phyloP scores from a whole-genome alignment of 2,797 vertebrate species.

The Scarus forsteni region DNA sequence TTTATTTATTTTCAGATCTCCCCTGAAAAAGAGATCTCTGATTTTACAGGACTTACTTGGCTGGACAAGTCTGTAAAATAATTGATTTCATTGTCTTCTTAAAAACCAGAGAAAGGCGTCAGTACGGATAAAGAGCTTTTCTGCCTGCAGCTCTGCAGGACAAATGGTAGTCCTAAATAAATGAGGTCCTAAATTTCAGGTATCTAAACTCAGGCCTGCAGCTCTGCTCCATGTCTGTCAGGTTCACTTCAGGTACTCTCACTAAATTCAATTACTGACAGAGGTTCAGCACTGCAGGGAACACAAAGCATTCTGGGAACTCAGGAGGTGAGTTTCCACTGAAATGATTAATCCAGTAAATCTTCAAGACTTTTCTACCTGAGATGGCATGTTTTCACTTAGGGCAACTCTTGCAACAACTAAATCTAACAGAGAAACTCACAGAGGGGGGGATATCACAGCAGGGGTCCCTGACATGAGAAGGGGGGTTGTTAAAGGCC shows the following conservation, averaged over 20 bases:
- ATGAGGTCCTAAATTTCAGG: constrained; percentile 54
- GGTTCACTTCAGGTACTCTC: constrained; percentile 24
- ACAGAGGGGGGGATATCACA: constrained; percentile 28
- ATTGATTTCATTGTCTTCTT: constrained; percentile 9
- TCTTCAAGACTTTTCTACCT: constrained; percentile 41
- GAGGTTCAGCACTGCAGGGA: constrained; percentile 38
- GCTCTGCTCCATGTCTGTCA: constrained; percentile 22
- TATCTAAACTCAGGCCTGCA: constrained; percentile 19
- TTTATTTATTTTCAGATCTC: too few relatives aligned
- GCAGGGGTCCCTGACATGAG: background rate
- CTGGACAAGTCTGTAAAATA: too few relatives aligned
- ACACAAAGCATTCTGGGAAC: constrained; percentile 50
- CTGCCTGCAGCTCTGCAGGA: constrained; percentile 26
- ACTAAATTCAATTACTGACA: constrained; percentile 61
- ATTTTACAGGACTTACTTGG: too few relatives aligned
- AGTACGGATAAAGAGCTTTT: background rate
- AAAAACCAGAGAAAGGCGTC: background rate
- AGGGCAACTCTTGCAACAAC: constrained; percentile 4
- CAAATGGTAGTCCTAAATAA: constrained; percentile 39
- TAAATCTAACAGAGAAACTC: constrained; percentile 5
- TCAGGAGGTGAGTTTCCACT: constrained; percentile 46
- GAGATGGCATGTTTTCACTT: constrained; percentile 40
- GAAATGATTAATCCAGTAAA: constrained; percentile 69
- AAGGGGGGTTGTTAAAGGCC: too few relatives aligned
- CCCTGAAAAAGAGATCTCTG: too few relatives aligned